phyloP scores from a whole-genome alignment of 2,797 vertebrate genomes.

The Scolopax bukidnonensis region DNA sequence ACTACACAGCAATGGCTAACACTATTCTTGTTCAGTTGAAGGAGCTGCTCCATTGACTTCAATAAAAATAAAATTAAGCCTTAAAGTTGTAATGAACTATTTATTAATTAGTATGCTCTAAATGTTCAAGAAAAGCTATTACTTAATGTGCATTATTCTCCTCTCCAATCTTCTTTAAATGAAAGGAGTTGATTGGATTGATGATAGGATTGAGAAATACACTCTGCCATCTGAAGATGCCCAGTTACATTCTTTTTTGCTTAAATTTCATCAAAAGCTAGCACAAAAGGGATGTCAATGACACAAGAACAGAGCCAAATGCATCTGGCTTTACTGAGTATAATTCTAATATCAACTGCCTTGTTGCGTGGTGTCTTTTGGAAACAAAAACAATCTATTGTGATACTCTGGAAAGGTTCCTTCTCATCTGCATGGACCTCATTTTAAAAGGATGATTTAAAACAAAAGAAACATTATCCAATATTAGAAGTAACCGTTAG shows the following conservation, averaged over 20 bases:
- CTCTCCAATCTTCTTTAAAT: conserved; percentile 44
- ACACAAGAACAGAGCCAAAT: conserved; percentile 31
- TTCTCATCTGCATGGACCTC: conserved; percentile 34
- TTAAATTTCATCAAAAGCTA: conserved; percentile 25
- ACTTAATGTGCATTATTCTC: conserved; percentile 14
- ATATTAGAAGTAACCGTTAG: conserved; percentile 10
- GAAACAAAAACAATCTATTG: conserved; percentile 31
- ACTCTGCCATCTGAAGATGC: conserved; percentile 31
- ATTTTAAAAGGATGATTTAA: conserved; percentile 67
- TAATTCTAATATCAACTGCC: conserved; percentile 40
- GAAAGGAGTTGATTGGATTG: conserved; percentile 42
- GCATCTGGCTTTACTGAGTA: conserved; percentile 24
- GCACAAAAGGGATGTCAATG: conserved; percentile 29
- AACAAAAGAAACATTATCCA: conserved; percentile 63
- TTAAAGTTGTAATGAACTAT: conserved; percentile 11
- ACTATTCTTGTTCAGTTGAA: background rate
- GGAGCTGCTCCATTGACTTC: background rate
- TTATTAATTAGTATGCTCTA: conserved; percentile 42
- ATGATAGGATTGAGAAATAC: conserved; percentile 42
- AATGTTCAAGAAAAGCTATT: background rate
- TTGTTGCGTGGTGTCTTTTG: conserved; percentile 34
- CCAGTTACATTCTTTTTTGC: background rate
- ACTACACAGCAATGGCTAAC: background rate
- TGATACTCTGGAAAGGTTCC: conserved; percentile 39
- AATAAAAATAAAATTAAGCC: conserved; percentile 30